Base-by-base conservation (phyloP, 2,113 vertebrate species). In the Dicerorhinus sumatrensis region DNA sequence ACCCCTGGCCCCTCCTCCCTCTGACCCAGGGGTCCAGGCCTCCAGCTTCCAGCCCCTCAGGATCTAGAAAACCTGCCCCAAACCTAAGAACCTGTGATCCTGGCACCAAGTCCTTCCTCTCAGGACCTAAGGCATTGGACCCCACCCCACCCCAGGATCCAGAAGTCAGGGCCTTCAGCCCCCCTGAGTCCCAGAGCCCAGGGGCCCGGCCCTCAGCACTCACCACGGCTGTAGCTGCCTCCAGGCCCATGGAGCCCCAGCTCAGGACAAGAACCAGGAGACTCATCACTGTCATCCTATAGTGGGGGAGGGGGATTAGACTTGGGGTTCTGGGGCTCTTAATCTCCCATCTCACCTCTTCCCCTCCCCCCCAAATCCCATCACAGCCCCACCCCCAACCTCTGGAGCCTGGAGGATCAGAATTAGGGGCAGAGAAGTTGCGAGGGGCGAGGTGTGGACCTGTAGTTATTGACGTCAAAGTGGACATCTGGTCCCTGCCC, bases 191-290 rank as follows among this genome's bases (percentile, higher is more conserved):
- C 36, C 46, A 79, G 51, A 85, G 36, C 63, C 65, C n/a, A 9
- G 23, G 21, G 2, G 33, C 39, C 69, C 8, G 5, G 20, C 33
- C 23, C 29, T 20, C 63, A 3, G 31, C 97, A 99, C 99, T 99
- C 98, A 99, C 99, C 99, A 99, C 99, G 0, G 99, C 99, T 12
- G 99, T 98, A 79, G 99, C 99, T 0, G 99, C 99, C 98, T 99
- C 99, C 96, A 99, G 97, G 31, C 99, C 99, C 98, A 99, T 98
- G 87, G 99, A 99, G 91, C 99, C 99, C 99, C 99, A 99, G 98
- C 99, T 99, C 29, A 99, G 99, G 98, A 99, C 98, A 23, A 99
- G 99, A 91, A 99, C 99, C 96, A 99, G 97, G 98, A 99, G 99
- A 56, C 99, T 99, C 98, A 99, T 98, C 46, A 99, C 99, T 0